These are phyloP conservation scores for Lamproptera curius DNA, from an alignment of 2,888 invertebrate species.

Conservation along the genomic window DNA sequence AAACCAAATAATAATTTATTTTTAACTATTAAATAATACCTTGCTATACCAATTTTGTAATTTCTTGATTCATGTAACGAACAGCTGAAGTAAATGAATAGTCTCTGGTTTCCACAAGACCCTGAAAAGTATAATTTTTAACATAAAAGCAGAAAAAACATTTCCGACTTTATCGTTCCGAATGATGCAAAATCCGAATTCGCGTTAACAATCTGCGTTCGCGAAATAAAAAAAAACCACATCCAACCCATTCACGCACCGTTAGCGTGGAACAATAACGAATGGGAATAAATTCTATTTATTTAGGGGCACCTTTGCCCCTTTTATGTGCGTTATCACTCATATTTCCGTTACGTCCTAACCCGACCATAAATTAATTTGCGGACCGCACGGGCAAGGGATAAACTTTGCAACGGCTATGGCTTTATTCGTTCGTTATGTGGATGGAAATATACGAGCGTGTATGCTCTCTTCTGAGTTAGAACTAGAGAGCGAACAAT, in stretches of 20 bases:
- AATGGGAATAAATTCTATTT: slow-evolving; percentile 40
- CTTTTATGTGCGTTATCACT: slow-evolving; percentile 37
- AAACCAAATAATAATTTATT: too few species aligned
- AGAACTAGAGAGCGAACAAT: too few species aligned
- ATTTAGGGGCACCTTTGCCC: slow-evolving; percentile 35
- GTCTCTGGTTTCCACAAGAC: too few species aligned
- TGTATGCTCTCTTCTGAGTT: too few species aligned
- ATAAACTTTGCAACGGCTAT: slow-evolving; percentile 13
- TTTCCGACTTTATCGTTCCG: not conserved
- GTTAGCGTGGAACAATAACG: slow-evolving; percentile 16
- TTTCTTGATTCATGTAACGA: too few species aligned
- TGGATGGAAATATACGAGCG: slow-evolving; percentile 12
- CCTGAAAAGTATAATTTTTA: not conserved
- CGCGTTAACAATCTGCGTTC: slow-evolving; percentile 4
- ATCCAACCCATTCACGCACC: not conserved
- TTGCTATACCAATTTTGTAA: too few species aligned
- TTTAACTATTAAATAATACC: too few species aligned
- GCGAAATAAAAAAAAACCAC: slow-evolving; percentile 7
- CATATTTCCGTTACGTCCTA: slow-evolving; percentile 33
- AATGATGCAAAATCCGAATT: not conserved
- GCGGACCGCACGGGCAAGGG: slow-evolving; percentile 6
- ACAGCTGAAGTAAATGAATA: too few species aligned
- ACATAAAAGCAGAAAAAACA: too few species aligned
- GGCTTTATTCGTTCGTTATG: slow-evolving; percentile 6
- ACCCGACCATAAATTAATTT: slow-evolving; percentile 20